These are phyloP conservation scores for Galleria mellonella DNA, from an alignment of 1,140 invertebrate species.

Conservation along the genomic window DNA sequence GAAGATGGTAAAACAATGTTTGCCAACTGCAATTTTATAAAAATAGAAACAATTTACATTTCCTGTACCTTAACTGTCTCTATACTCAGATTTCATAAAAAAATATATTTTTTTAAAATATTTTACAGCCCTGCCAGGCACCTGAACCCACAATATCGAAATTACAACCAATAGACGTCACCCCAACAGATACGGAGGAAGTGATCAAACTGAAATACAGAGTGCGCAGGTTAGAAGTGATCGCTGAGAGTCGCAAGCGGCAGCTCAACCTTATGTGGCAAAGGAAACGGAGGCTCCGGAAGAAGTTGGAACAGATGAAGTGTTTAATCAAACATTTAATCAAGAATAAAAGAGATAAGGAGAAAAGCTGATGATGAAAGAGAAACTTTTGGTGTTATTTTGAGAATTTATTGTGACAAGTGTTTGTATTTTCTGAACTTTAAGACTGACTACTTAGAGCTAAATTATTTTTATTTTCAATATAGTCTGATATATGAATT, in stretches of 20 bases:
- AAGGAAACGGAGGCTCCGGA: constrained; percentile 23
- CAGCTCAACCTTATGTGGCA: constrained; percentile 38
- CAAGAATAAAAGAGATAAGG: constrained; percentile 24
- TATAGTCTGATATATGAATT: no score
- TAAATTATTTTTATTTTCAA: no score
- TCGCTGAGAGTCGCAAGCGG: constrained; percentile 38
- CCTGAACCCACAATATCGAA: constrained; percentile 35
- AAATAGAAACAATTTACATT: no score
- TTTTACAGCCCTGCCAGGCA: constrained; percentile 37
- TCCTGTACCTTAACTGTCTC: neutral
- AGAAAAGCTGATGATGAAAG: neutral
- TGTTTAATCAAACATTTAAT: constrained; percentile 41
- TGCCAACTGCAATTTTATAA: no score
- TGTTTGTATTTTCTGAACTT: no score
- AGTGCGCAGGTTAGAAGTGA: constrained; percentile 38
- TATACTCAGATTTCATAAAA: neutral
- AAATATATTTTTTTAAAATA: neutral
- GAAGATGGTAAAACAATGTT: no score
- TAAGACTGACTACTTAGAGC: no score
- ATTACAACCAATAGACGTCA: constrained; percentile 25
- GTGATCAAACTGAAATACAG: constrained; percentile 43
- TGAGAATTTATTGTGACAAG: no score
- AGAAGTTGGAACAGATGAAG: constrained; percentile 36
- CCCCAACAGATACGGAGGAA: constrained; percentile 36
- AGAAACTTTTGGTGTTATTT: no score